A percentile compares a stretch with the other conserved stretches of the same genome.
These are phyloP conservation scores for Agrochola lota DNA, from an alignment of 2,888 invertebrate genomes.

Conservation along the genomic window DNA sequence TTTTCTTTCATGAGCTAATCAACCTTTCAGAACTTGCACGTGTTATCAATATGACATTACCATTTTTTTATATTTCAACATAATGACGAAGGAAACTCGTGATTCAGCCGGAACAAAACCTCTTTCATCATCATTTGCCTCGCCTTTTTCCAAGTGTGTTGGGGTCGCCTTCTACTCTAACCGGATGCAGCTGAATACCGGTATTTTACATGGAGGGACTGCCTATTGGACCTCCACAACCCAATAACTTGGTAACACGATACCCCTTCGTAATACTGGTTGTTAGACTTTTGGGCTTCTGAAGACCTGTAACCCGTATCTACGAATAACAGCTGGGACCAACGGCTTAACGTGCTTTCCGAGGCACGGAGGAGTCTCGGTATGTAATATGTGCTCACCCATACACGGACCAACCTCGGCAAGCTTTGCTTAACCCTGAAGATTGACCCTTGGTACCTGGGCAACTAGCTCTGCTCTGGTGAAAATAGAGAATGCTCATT, in stretches of 20 bases:
- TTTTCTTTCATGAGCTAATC: conserved; percentile 20
- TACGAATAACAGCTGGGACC: too few species aligned
- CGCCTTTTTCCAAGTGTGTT: background rate
- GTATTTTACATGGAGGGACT: background rate
- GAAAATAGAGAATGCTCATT: too few species aligned
- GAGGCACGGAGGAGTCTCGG: too few species aligned
- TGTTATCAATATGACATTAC: conserved; percentile 39
- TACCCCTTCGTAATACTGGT: background rate
- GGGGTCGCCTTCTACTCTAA: background rate
- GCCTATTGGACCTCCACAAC: background rate
- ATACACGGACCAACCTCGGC: too few species aligned
- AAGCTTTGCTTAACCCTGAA: too few species aligned
- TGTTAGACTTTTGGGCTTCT: background rate
- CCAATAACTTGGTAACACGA: background rate
- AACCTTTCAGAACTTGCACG: conserved; percentile 7
- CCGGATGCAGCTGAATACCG: background rate
- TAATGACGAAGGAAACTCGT: conserved; percentile 30
- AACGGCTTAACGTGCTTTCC: too few species aligned
- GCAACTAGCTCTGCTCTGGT: too few species aligned
- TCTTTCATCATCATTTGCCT: background rate
- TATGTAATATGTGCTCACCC: too few species aligned
- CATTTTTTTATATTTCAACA: conserved; percentile 34
- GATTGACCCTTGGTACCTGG: too few species aligned
- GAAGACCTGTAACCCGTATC: too few species aligned
- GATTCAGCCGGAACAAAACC: conserved; percentile 51